Conservation (phyloP, 2,113 vertebrate genomes). For the Stictonetta naevosa region DNA sequence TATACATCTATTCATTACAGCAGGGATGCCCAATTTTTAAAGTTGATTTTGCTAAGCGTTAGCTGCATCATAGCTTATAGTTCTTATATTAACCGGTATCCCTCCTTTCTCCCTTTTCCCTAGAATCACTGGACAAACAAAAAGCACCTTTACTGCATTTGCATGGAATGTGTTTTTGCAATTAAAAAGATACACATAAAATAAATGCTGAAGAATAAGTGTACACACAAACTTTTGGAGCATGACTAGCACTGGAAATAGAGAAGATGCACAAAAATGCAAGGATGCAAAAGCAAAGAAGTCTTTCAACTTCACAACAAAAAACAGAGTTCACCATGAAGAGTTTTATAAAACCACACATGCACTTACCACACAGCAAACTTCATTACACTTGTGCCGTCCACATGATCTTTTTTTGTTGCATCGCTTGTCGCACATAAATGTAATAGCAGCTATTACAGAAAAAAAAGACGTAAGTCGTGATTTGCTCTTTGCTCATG, state of each 20-base stretch:
- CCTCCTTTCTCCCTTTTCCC: not conserved
- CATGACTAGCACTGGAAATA: not conserved
- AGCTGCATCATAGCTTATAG: not conserved
- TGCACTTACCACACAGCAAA: conserved; percentile 94
- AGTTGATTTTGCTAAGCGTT: not conserved
- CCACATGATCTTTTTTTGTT: conserved; percentile 95
- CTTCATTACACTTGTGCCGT: conserved; percentile 94
- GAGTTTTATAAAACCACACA: not conserved
- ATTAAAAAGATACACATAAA: not conserved
- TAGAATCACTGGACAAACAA: not conserved
- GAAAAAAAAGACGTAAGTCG: not conserved
- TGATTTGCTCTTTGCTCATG: not conserved
- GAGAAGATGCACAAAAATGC: not conserved
- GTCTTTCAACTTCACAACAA: not conserved
- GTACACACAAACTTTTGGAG: not conserved
- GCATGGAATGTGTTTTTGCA: not conserved
- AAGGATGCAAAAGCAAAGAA: not conserved
- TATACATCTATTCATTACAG: not conserved
- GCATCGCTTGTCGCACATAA: conserved; percentile 93
- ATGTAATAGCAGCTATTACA: conserved; percentile 83
- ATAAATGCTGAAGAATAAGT: not conserved
- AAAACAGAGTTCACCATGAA: not conserved
- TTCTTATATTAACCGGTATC: not conserved
- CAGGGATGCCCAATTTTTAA: not conserved
- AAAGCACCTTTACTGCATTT: not conserved